Base-by-base conservation (phyloP, 2,113 vertebrate species). In the Isurus oxyrinchus region DNA sequence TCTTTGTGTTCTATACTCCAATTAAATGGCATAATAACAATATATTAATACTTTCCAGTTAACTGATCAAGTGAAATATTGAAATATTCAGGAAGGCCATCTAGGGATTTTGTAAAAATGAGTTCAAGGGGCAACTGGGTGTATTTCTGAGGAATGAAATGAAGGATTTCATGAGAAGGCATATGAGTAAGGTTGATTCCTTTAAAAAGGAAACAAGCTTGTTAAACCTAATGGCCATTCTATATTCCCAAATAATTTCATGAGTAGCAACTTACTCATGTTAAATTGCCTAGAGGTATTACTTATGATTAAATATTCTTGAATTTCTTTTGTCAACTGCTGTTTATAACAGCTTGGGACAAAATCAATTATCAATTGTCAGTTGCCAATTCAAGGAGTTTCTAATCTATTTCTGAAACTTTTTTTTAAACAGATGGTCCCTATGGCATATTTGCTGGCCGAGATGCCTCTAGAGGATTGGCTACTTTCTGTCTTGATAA, bases 401-500 rank as follows among this genome's bases (percentile, higher is more conserved):
- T 40, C 16, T 94, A 40, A 63, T 63, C 16, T 19, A 21, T 94
- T 94, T 61, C 35, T 94, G 59, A 66, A n/a, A 2, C 16, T 95
- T 91, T 35, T 31, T 67, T 44, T 87, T 53, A 95, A 81, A 25
- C 97, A 99, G 99, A 98, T 69, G 99, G 99, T 91, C 99, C 99
- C 2, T 99, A 99, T 94, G 99, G 99, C 97, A 98, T 99, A 97
- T 99, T 99, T 97, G 99, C 99, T 84, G 99, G 99, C 96, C 99
- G 99, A 97, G 99, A 99, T 97, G 99, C 99, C 72, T 99, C 99
- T 66, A 98, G 99, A 97, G 99, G 99, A 97, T 98, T 99, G 97
- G 99, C 99, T 96, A 99, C 99, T 95, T 99, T 99, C 97, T 99
- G 99, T 97, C 98, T 99, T 98, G 99, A 99, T 97, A 99, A 99